phyloP scores from a whole-genome alignment of 2,888 invertebrate species.

The Cynaeus angustus region DNA sequence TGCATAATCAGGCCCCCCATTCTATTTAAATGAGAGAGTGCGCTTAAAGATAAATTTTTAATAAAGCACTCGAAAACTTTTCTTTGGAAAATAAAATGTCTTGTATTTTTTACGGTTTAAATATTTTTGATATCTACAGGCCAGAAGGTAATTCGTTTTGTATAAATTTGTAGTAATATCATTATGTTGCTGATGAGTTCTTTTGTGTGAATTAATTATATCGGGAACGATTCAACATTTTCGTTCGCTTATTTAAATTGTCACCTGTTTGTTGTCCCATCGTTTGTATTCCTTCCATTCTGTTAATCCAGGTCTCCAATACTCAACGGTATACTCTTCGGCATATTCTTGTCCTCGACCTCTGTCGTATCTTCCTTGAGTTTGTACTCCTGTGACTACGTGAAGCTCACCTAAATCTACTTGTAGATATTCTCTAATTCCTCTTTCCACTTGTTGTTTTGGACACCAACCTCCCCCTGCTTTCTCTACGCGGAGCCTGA shows the following conservation, averaged over 20 bases:
- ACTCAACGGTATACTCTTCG: conserved; percentile 82
- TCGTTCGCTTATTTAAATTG: conserved; percentile 19
- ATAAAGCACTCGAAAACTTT: conserved; percentile 1
- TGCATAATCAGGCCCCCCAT: neutral
- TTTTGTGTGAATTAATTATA: conserved; percentile 22
- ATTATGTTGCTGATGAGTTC: neutral
- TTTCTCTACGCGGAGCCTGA: conserved; percentile 79
- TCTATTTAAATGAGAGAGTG: conserved; percentile 5
- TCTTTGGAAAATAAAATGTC: conserved; percentile 2
- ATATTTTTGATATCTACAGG: too few relatives aligned
- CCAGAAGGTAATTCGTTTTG: conserved; percentile 10
- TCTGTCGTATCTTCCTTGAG: conserved; percentile 85
- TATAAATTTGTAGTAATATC: neutral
- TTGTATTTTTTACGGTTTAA: neutral
- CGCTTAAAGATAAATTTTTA: conserved; percentile 3
- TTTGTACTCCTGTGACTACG: conserved; percentile 82
- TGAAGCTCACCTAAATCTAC: conserved; percentile 77
- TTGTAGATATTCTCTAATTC: conserved; percentile 80
- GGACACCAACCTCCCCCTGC: conserved; percentile 89
- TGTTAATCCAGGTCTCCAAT: conserved; percentile 77
- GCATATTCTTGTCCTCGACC: conserved; percentile 85
- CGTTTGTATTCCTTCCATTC: conserved; percentile 80
- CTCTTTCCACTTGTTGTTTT: conserved; percentile 77
- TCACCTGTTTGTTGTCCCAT: conserved; percentile 80
- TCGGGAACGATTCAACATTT: neutral